Evolutionary conservation across 2,888 invertebrate species (phyloP).

Genomic region (Eudasyphora cyanicolor): DNA sequence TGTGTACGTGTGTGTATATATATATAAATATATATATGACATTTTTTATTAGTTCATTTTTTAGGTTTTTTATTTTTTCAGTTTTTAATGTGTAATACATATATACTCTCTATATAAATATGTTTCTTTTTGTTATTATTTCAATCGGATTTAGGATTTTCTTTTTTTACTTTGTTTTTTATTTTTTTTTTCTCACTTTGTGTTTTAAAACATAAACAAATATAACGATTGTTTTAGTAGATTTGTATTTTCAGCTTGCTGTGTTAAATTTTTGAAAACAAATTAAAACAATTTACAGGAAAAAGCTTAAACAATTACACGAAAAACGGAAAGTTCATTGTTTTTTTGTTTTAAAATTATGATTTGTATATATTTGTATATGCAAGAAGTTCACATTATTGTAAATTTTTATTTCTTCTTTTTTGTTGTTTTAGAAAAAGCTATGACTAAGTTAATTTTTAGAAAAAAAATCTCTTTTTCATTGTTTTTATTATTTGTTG

Average conservation of each 20-base stretch:
- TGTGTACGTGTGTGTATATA: neutral
- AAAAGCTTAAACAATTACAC: neutral
- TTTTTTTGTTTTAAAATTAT: neutral
- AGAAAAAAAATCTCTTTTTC: neutral
- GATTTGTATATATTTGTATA: neutral
- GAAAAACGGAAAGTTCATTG: no score
- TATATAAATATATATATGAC: neutral
- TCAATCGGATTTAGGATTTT: neutral
- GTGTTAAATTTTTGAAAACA: neutral
- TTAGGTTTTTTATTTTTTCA: neutral
- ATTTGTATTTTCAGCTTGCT: neutral
- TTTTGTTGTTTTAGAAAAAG: constrained; percentile 12
- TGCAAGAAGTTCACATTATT: neutral
- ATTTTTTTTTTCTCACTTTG: neutral
- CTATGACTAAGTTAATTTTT: neutral
- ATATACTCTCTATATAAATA: constrained; percentile 1
- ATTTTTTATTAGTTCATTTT: neutral
- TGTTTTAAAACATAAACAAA: constrained; percentile 1
- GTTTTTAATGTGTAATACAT: neutral
- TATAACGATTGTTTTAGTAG: neutral
- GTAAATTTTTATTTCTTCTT: neutral
- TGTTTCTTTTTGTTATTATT: neutral
- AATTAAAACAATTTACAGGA: neutral
- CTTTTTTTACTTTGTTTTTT: neutral
- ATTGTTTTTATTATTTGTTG: neutral